These are phyloP conservation scores for Argyra leucocephala DNA, from an alignment of 2,888 invertebrate species.

Conservation along the genomic window DNA sequence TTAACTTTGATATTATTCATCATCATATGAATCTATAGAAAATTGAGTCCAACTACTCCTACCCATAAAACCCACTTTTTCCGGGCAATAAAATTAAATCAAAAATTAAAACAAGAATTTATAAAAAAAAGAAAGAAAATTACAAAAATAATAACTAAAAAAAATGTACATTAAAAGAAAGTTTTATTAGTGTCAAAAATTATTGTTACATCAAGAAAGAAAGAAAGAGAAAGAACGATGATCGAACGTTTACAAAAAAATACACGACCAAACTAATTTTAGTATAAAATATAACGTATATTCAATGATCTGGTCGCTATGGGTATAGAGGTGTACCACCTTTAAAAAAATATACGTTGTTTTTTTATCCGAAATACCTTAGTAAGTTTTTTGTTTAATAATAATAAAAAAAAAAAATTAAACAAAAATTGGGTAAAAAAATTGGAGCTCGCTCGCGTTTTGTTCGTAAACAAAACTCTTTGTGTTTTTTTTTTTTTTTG, in stretches of 20 bases:
- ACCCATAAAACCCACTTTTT: background rate
- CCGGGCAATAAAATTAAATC: background rate
- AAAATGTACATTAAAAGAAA: background rate
- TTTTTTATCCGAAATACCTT: too few relatives aligned
- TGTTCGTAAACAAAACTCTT: too few relatives aligned
- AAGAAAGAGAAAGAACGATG: too few relatives aligned
- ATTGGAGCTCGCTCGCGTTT: background rate
- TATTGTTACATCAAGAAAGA: too few relatives aligned
- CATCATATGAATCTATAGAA: background rate
- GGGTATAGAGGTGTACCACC: too few relatives aligned
- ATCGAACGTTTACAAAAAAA: too few relatives aligned
- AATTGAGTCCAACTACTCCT: background rate
- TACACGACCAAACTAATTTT: too few relatives aligned
- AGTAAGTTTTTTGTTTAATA: background rate
- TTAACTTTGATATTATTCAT: too few relatives aligned
- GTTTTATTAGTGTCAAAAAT: background rate
- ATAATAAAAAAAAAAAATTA: background rate
- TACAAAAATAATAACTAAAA: background rate
- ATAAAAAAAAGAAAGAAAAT: background rate
- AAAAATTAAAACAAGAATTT: background rate
- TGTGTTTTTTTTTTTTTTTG: background rate
- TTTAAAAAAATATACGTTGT: too few relatives aligned
- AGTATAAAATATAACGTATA: too few relatives aligned
- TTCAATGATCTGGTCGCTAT: too few relatives aligned
- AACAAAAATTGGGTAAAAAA: background rate